A percentile compares a stretch with the other conserved stretches of the same genome.
These are phyloP conservation scores for Athrips mouffetella DNA, from an alignment of 2,888 invertebrate species.

Conservation along the genomic window DNA sequence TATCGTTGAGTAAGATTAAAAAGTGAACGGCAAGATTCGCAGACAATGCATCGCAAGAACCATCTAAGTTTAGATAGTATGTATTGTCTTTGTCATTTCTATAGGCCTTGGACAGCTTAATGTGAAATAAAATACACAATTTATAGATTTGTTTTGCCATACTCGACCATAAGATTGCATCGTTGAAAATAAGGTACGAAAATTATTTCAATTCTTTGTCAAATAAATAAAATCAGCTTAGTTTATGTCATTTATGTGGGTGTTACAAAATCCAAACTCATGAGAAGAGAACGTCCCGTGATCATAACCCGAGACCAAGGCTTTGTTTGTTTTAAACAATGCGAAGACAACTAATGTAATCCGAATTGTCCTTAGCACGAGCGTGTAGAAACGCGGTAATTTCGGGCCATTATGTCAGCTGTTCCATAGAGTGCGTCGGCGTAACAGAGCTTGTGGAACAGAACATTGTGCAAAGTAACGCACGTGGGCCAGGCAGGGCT, in stretches of 20 bases:
- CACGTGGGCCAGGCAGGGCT: slow-evolving; percentile 62
- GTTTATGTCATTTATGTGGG: slow-evolving; percentile 22
- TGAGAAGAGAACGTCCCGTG: slow-evolving; percentile 57
- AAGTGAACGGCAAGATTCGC: slow-evolving; percentile 8
- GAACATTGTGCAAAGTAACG: slow-evolving; percentile 54
- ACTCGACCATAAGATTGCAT: neutral
- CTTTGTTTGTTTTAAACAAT: slow-evolving; percentile 58
- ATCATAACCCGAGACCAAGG: slow-evolving; percentile 59
- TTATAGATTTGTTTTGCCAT: neutral
- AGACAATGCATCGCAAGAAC: neutral
- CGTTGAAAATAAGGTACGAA: neutral
- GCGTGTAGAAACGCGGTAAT: slow-evolving; percentile 54
- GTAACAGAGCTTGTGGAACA: slow-evolving; percentile 33
- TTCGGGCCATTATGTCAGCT: slow-evolving; percentile 66
- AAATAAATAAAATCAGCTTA: neutral
- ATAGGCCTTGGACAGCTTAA: neutral
- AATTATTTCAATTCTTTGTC: too few relatives aligned
- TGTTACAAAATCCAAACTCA: slow-evolving; percentile 46
- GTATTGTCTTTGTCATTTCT: slow-evolving; percentile 1
- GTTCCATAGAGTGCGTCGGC: slow-evolving; percentile 58
- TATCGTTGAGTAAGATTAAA: slow-evolving; percentile 22
- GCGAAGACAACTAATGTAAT: slow-evolving; percentile 50
- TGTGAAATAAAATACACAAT: neutral
- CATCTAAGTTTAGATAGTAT: neutral
- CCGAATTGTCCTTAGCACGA: slow-evolving; percentile 56